Base-by-base conservation (phyloP, 2,113 vertebrate species). In the Mastomys coucha region DNA sequence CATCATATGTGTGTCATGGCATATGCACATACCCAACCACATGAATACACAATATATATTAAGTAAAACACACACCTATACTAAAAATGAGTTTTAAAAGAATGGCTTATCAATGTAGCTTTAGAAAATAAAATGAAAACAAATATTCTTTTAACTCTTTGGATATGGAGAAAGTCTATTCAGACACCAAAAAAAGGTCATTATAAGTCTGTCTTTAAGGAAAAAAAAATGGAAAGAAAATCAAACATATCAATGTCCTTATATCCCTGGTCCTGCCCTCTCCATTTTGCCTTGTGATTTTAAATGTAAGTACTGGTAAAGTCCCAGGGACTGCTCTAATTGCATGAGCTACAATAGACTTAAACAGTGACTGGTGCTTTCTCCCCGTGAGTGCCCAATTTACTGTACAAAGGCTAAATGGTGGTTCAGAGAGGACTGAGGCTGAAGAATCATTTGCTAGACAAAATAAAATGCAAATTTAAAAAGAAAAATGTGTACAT, bases 171-270 rank as follows among this genome's bases (percentile, higher is more conserved):
- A 2, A 45, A 22, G 8, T 22, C 26, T 20, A 76, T 53, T 26
- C n/a, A 33, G 39, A 76, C 26, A 3, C 31, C 42, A 60, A 45
- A n/a, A n/a, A 75, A 17, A 7, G 17, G 2, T 73, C 49, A 86
- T 53, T 63, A 24, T 67, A 78, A 89, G 26, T 53, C 85, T 72
- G 77, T 31, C 60, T 87, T 93, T 19, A 36, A 6, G 11, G 45
- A 45, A 45, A 69, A 95, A 87, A 56, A 94, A 84, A 91, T n/a
- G 31, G 39, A 19, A 91, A 67, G 75, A 92, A 93, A 90, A 95
- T 36, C 31, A 85, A 87, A 22, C 49, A 7, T 33, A 87, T 63
- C 86, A 86, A 76, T 31, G 81, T 5, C 78, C 42, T 82, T 33
- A 17, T 8, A 11, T 67, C 28, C 77, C 49, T 53, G 7, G 19